A percentile compares a stretch with the other conserved stretches of the same genome.
Conservation (phyloP, 35 echinoderm and acorn worm genomes). For the Hemicentrotus pulcherrimus region DNA sequence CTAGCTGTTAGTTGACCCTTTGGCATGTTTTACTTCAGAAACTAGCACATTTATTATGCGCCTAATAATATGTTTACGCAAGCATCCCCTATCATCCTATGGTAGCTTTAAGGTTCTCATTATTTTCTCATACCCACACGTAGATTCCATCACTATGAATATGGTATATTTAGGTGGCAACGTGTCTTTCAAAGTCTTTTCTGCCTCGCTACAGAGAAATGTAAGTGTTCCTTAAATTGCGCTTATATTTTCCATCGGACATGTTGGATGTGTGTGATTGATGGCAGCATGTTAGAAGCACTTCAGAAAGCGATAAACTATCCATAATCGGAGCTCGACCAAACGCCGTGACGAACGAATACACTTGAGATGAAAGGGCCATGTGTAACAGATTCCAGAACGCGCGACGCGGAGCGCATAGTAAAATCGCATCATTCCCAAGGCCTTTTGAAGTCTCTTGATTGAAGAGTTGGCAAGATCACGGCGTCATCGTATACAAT, state of each 20-base stretch:
- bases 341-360: neutral
- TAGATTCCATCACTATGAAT: too few relatives aligned
- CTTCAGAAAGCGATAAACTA: constrained; percentile 30
- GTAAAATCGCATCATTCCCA: neutral
- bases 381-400: neutral
- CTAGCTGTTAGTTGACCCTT: too few relatives aligned
- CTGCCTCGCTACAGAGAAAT: neutral
- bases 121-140: too few relatives aligned
- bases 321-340: neutral
- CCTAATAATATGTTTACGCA: too few relatives aligned
- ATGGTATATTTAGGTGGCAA: neutral
- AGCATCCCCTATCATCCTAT: too few relatives aligned
- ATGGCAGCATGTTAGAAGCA: neutral
- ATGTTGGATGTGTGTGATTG: neutral
- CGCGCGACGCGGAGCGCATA: constrained; percentile 20
- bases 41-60: too few relatives aligned
- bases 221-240: neutral
- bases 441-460: neutral
- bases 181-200: neutral
- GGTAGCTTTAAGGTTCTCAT: too few relatives aligned
- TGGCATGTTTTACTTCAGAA: too few relatives aligned
- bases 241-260: neutral
- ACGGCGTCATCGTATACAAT: neutral
- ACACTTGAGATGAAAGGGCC: neutral
- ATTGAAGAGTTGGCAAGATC: neutral